Percentiles rank a stretch among this genome's conserved stretches.
phyloP scores from a whole-genome alignment of 2,888 invertebrate species.

The Agonopterix arenella region DNA sequence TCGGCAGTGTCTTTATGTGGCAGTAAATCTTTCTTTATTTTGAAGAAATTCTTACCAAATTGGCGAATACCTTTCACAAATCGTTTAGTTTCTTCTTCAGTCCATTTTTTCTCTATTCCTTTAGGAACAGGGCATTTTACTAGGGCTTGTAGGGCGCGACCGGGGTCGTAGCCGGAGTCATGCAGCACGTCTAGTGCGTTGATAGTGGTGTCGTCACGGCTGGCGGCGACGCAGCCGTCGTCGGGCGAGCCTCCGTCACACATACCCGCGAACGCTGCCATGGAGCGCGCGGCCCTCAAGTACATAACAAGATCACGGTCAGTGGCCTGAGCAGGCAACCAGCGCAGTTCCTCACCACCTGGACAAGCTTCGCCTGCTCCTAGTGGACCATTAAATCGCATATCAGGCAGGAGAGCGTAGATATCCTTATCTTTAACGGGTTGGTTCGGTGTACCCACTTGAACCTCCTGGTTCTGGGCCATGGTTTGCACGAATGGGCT shows the following conservation, averaged over 20 bases:
- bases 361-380: slow-evolving; percentile 67
- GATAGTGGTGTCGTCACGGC: slow-evolving; percentile 97
- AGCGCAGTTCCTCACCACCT: slow-evolving; percentile 91
- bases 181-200: slow-evolving; percentile 98
- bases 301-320: slow-evolving; percentile 98
- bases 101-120: slow-evolving; percentile 98
- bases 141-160: slow-evolving; percentile 95
- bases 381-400: slow-evolving; percentile 66
- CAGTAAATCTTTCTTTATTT: slow-evolving; percentile 96
- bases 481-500: slow-evolving; percentile 53
- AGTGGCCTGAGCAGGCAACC: slow-evolving; percentile 94
- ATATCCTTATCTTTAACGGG: slow-evolving; percentile 72
- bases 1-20: slow-evolving; percentile 98
- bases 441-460: slow-evolving; percentile 71
- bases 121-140: slow-evolving; percentile 98
- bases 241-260: slow-evolving; percentile 98
- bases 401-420: slow-evolving; percentile 76
- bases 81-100: slow-evolving; percentile 97
- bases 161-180: slow-evolving; percentile 97
- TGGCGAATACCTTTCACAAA: slow-evolving; percentile 99
- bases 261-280: slow-evolving; percentile 99
- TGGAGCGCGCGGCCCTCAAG: slow-evolving; percentile 96
- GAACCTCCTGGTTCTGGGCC: slow-evolving; percentile 76
- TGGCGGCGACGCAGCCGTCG: slow-evolving; percentile 97
- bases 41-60: slow-evolving; percentile 99